These are phyloP conservation scores for Sturnira hondurensis DNA, from an alignment of 2,113 vertebrate species.

Conservation along the genomic window DNA sequence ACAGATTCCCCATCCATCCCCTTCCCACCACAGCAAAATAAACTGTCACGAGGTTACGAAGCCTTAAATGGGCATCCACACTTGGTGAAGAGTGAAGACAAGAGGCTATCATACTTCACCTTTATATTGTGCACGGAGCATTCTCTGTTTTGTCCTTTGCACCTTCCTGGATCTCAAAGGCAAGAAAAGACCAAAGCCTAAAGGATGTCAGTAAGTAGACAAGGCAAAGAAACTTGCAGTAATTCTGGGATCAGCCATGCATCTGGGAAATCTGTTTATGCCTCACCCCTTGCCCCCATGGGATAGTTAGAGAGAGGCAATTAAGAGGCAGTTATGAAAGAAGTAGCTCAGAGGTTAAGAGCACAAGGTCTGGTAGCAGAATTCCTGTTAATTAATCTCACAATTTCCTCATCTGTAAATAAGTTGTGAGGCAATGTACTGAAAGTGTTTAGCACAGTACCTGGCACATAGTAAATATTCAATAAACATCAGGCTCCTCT, in stretches of 20 bases:
- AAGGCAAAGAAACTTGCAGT: background rate
- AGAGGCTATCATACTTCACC: background rate
- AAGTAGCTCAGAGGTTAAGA: background rate
- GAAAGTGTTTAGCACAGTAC: background rate
- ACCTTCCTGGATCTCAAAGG: background rate
- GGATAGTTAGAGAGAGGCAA: background rate
- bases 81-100: background rate
- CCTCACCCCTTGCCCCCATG: accelerated
- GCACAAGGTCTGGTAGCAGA: background rate
- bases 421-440: background rate
- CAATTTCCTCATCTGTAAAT: background rate
- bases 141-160: background rate
- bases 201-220: background rate
- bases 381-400: background rate
- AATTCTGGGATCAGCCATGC: background rate
- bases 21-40: background rate
- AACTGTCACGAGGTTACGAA: background rate
- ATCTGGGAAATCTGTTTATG: background rate
- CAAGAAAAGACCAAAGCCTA: background rate
- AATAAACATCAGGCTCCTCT: background rate
- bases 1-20: background rate
- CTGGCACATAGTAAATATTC: background rate
- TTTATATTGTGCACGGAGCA: background rate
- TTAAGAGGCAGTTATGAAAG: background rate
- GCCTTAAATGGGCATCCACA: background rate